A percentile compares a stretch with the other conserved stretches of the same genome.
Evolutionary conservation across 2,113 vertebrate genomes (phyloP).

Genomic region (Dipodomys merriami): DNA sequence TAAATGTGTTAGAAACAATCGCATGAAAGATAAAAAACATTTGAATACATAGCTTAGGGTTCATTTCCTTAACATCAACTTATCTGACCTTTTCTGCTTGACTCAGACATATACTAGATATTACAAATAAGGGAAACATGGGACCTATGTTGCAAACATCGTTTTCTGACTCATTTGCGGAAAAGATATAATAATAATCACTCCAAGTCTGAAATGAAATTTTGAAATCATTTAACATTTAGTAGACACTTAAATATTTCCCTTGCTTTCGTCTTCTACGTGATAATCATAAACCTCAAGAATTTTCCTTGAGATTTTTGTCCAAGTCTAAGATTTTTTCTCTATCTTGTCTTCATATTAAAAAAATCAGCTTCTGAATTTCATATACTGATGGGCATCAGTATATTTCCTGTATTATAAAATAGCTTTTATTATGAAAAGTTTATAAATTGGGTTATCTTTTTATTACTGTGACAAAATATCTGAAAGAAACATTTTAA

Average conservation of each 20-base stretch:
- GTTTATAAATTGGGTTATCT: neutral
- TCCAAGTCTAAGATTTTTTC: neutral
- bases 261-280: neutral
- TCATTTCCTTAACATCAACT: too few relatives aligned
- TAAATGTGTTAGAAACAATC: too few relatives aligned
- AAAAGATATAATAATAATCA: neutral
- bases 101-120: too few relatives aligned
- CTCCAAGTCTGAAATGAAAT: neutral
- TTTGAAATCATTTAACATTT: neutral
- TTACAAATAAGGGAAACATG: too few relatives aligned
- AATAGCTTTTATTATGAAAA: neutral
- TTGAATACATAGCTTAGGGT: too few relatives aligned
- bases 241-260: neutral
- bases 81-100: too few relatives aligned
- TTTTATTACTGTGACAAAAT: too few relatives aligned
- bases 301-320: slow-evolving; percentile 2
- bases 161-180: neutral
- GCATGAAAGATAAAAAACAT: too few relatives aligned
- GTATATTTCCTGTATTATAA: neutral
- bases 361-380: neutral
- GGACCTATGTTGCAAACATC: neutral
- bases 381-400: neutral
- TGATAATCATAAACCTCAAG: neutral
- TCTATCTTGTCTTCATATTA: neutral
- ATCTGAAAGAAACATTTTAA: too few relatives aligned